These are phyloP conservation scores for Caerostris darwini DNA, from an alignment of 1,140 invertebrate species.

Conservation along the genomic window DNA sequence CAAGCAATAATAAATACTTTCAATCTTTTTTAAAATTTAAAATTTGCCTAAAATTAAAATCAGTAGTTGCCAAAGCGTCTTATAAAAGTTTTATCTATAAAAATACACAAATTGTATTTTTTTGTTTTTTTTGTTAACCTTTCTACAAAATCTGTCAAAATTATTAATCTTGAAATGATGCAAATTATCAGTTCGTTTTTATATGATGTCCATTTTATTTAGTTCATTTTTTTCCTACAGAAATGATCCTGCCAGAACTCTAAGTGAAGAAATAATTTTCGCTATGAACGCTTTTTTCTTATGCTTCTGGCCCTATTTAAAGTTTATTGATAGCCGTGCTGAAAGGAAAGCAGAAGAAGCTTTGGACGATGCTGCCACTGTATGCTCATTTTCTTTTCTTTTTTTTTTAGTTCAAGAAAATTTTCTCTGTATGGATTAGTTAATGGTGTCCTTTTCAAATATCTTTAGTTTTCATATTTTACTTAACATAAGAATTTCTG, in stretches of 20 bases:
- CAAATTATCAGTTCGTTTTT: not conserved
- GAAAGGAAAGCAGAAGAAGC: not conserved
- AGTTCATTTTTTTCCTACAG: not conserved
- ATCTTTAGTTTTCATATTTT: not conserved
- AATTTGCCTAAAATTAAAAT: too few relatives aligned
- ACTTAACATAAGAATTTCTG: not conserved
- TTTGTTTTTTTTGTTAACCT: too few relatives aligned
- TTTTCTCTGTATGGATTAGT: not conserved
- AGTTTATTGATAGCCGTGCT: not conserved
- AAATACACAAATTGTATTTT: too few relatives aligned
- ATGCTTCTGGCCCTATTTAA: not conserved
- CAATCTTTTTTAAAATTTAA: too few relatives aligned
- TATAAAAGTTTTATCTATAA: too few relatives aligned
- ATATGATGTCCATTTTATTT: not conserved
- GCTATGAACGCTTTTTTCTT: slow-evolving; percentile 32
- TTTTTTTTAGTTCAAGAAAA: not conserved
- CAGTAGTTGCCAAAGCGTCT: too few relatives aligned
- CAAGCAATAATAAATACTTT: too few relatives aligned
- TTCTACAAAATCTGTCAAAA: too few relatives aligned
- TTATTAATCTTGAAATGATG: not conserved
- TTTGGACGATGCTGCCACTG: not conserved
- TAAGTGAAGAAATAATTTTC: slow-evolving; percentile 25
- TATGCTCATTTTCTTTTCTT: not conserved
- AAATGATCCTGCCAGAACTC: not conserved
- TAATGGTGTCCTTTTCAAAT: not conserved